Conservation (phyloP, 2,888 invertebrate genomes). For the Ormyrus thymus region DNA sequence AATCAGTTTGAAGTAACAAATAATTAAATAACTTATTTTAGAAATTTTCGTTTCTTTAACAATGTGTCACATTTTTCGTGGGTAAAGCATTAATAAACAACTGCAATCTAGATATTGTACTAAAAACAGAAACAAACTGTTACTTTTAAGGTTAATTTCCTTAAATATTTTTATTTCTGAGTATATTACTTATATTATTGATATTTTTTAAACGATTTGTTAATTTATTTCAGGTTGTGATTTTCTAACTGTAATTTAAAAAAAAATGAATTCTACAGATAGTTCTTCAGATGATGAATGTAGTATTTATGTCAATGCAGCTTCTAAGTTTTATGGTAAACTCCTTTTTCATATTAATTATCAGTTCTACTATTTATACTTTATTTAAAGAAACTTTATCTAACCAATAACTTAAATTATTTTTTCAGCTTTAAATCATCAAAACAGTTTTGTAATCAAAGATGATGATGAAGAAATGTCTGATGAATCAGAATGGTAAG, state of each 20-base stretch:
- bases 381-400: not conserved
- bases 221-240: too few relatives aligned
- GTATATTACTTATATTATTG: too few relatives aligned
- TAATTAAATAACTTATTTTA: too few relatives aligned
- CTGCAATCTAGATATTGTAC: not conserved
- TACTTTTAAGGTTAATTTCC: not conserved
- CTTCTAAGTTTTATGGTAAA: slow-evolving; percentile 44
- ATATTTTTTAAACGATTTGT: too few relatives aligned
- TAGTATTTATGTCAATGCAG: slow-evolving; percentile 48
- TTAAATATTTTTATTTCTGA: not conserved
- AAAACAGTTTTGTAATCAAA: not conserved
- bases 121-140: not conserved
- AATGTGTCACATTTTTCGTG: too few relatives aligned
- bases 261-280: slow-evolving; percentile 39
- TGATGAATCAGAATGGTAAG: slow-evolving; percentile 25
- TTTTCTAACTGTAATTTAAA: too few relatives aligned
- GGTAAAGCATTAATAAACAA: too few relatives aligned
- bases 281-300: slow-evolving; percentile 55
- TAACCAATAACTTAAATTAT: not conserved
- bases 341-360: too few relatives aligned
- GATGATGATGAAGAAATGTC: slow-evolving; percentile 11
- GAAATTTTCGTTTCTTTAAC: too few relatives aligned
- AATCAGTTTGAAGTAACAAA: too few relatives aligned
- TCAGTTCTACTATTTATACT: too few relatives aligned
- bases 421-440: slow-evolving; percentile 35